Evolutionary conservation across 2,888 invertebrate species (phyloP), one percentile per base, ranked within the genome.

Genomic region (Cybosia mesomella): DNA sequence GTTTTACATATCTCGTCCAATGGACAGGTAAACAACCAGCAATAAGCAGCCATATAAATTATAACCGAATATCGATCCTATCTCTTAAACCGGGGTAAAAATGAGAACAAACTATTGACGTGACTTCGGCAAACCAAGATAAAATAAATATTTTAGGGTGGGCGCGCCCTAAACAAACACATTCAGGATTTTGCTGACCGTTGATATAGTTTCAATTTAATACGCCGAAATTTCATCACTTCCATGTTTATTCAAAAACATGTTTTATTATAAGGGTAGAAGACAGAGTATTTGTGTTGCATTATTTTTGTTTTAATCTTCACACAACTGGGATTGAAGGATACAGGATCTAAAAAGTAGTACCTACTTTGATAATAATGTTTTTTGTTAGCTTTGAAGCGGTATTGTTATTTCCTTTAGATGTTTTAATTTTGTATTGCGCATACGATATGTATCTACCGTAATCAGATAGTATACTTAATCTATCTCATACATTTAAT

Each of bases 131-230:
- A 93, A 94, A 94, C 95, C 94, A 83, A 93, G 93, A 93, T 94
- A 94, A 92, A 94, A 94, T 94, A 94, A 95, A 95, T 95, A 95
- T 95, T 94, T 94, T 93, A 93, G 95, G 95, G 95, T 93, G 94
- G 94, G 89, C 92, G 89, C 90, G 91, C 90, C 94, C 95, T 95
- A 94, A 94, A 94, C 92, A 94, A 94, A 95, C 95, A 95, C 84
- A 88, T 88, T 86, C 89, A 88, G 91, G 93, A 94, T 94, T 28
- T 95, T 94, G 95, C 95, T 93, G 95, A 94, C 95, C 93, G 93
- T 82, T 91, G 94, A 93, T 94, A 93, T 93, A 93, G 91, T 93
- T 94, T 94, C 94, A 94, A 94, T 95, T 94, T 95, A 93, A 94
- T 93, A 92, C 92, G 89, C 86, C 89, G 91, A 93, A 93, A 91